These are phyloP conservation scores for Aplysina aerophoba DNA, from an alignment of 37 sponge, comb jelly and placozoan genomes.

Conservation along the genomic window DNA sequence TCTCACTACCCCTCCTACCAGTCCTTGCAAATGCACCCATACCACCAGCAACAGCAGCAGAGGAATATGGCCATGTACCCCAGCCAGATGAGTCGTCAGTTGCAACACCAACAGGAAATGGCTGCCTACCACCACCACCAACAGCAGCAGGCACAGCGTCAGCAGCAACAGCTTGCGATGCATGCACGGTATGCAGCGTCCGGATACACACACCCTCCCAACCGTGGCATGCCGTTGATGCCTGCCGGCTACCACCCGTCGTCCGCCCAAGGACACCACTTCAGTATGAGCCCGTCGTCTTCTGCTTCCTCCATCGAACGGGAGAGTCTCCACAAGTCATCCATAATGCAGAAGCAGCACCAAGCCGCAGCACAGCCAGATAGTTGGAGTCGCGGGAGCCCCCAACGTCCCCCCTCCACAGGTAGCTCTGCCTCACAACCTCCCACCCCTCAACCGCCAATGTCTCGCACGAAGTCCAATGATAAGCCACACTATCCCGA, in stretches of 20 bases:
- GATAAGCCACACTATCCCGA: background rate
- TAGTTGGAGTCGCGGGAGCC: background rate
- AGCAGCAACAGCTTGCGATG: background rate
- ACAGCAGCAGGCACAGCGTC: constrained; percentile 33
- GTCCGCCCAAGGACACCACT: background rate
- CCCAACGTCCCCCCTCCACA: constrained; percentile 2
- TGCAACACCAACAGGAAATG: constrained; percentile 1
- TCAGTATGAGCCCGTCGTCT: constrained; percentile 10
- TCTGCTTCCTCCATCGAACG: background rate
- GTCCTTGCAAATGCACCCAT: background rate
- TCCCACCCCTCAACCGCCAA: constrained; percentile 1
- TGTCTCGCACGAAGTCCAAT: background rate
- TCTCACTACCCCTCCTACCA: background rate
- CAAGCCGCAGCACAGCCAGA: background rate
- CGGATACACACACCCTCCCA: background rate
- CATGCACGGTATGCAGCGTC: background rate
- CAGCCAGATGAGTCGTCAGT: no score
- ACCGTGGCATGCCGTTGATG: background rate
- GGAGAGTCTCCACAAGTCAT: background rate
- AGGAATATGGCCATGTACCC: background rate
- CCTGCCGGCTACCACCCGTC: background rate
- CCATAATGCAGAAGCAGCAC: constrained; percentile 19
- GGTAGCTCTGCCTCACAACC: background rate
- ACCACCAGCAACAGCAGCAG: background rate
- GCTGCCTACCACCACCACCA: constrained; percentile 49